A percentile compares a stretch with the other conserved stretches of the same genome.
These are phyloP conservation scores for Siniperca knerii DNA, from an alignment of 2,113 vertebrate genomes.

Conservation along the genomic window DNA sequence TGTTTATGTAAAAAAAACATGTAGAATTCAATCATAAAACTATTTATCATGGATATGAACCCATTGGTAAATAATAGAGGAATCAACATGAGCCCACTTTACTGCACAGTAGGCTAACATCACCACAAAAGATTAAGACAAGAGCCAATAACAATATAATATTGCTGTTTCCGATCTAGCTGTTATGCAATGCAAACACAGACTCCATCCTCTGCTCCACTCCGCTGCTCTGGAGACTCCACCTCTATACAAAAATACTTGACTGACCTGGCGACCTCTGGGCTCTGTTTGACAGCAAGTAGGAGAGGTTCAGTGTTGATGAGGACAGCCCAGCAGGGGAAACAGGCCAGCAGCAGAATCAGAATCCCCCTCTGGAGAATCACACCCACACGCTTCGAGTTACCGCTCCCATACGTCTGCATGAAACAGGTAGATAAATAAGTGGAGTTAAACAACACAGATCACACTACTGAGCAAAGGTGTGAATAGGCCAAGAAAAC, in stretches of 20 bases:
- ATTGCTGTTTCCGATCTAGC: neutral
- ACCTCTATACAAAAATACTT: neutral
- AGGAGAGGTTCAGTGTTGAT: conserved; percentile 90
- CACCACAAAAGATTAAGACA: neutral
- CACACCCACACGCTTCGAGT: conserved; percentile 91
- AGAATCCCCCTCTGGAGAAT: conserved; percentile 90
- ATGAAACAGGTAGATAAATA: conserved; percentile 22
- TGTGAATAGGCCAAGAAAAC: conserved; percentile 22
- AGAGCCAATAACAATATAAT: neutral
- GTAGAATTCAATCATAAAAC: neutral
- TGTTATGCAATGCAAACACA: neutral
- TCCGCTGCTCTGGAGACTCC: neutral
- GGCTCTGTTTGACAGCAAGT: conserved; percentile 86
- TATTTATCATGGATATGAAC: neutral
- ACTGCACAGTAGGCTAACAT: neutral
- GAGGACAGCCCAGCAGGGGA: conserved; percentile 94
- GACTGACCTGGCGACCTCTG: conserved; percentile 88
- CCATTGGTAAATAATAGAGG: neutral
- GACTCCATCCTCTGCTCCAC: no score
- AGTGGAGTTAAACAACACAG: neutral
- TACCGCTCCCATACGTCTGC: conserved; percentile 91
- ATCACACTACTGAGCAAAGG: neutral
- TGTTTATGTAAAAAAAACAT: neutral
- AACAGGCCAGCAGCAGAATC: conserved; percentile 92
- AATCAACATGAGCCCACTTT: neutral